A percentile compares a stretch with the other conserved stretches of the same genome.
Evolutionary conservation across 2,113 vertebrate genomes (phyloP).

Genomic region (Zosterops lateralis): DNA sequence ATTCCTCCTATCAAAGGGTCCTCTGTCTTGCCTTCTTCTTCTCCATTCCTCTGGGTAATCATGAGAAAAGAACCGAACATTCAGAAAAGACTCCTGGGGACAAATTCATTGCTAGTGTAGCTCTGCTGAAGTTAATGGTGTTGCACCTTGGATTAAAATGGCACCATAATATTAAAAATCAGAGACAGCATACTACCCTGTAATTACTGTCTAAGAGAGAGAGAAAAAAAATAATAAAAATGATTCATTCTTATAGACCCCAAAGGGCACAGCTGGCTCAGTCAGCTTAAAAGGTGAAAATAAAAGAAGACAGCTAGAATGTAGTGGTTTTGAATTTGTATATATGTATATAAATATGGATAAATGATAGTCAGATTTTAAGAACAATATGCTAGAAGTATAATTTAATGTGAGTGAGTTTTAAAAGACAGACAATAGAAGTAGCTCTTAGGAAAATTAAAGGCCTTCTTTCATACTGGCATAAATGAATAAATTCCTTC

Average conservation of each 20-base stretch:
- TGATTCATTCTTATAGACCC: slow-evolving; percentile 52
- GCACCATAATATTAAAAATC: slow-evolving; percentile 63
- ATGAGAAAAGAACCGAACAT: slow-evolving; percentile 17
- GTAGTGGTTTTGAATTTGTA: slow-evolving; percentile 6
- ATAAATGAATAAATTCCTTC: slow-evolving; percentile 20
- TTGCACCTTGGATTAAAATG: slow-evolving; percentile 51
- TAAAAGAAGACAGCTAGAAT: background rate
- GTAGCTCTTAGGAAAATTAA: slow-evolving; percentile 8
- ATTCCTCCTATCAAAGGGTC: slow-evolving; percentile 42
- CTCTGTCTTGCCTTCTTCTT: slow-evolving; percentile 48
- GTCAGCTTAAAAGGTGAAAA: slow-evolving; percentile 53
- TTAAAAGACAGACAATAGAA: slow-evolving; percentile 23
- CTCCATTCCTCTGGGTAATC: slow-evolving; percentile 37
- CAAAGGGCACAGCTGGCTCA: slow-evolving; percentile 45
- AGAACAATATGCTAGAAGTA: slow-evolving; percentile 3
- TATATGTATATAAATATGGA: background rate
- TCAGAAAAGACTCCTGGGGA: slow-evolving; percentile 51
- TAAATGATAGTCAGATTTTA: slow-evolving; percentile 19
- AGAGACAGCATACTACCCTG: slow-evolving; percentile 33
- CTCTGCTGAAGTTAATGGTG: slow-evolving; percentile 45
- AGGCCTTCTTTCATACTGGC: background rate
- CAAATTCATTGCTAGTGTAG: slow-evolving; percentile 46
- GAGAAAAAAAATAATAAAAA: slow-evolving; percentile 64
- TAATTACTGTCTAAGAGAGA: slow-evolving; percentile 58
- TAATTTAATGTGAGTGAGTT: slow-evolving; percentile 14